phyloP scores from a whole-genome alignment of 2,888 invertebrate species.

The Apodemia mormo region DNA sequence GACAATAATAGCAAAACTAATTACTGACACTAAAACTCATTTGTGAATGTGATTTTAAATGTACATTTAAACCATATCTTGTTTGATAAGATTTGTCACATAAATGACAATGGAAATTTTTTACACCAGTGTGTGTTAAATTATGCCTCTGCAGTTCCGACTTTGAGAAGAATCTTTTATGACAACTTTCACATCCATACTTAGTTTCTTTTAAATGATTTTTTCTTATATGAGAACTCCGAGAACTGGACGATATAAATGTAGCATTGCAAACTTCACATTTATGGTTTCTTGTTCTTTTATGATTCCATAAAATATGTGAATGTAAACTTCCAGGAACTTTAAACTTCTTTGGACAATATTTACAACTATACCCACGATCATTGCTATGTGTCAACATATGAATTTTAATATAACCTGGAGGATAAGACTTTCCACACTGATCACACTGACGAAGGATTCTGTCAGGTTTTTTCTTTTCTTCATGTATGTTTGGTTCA shows the following conservation, averaged over 20 bases:
- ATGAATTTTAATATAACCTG: conserved; percentile 72
- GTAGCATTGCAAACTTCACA: conserved; percentile 75
- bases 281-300: conserved; percentile 69
- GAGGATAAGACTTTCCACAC: conserved; percentile 76
- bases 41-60: conserved; percentile 67
- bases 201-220: conserved; percentile 76
- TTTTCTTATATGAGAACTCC: conserved; percentile 71
- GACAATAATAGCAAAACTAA: not conserved
- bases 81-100: conserved; percentile 77
- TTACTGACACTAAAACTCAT: conserved; percentile 45
- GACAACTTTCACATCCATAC: conserved; percentile 70
- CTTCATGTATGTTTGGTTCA: conserved; percentile 52
- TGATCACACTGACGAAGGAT: conserved; percentile 69
- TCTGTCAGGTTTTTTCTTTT: conserved; percentile 53
- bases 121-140: conserved; percentile 72
- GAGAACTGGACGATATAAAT: conserved; percentile 72
- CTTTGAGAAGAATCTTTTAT: conserved; percentile 71
- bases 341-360: conserved; percentile 75
- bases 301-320: conserved; percentile 74
- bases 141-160: conserved; percentile 71
- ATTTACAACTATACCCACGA: conserved; percentile 67
- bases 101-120: conserved; percentile 73
- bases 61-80: conserved; percentile 73
- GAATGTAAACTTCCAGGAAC: conserved; percentile 71
- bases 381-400: conserved; percentile 70